A percentile compares a stretch with the other conserved stretches of the same genome.
Conservation (phyloP, 2,888 invertebrate genomes). For the Morpho helenor region DNA sequence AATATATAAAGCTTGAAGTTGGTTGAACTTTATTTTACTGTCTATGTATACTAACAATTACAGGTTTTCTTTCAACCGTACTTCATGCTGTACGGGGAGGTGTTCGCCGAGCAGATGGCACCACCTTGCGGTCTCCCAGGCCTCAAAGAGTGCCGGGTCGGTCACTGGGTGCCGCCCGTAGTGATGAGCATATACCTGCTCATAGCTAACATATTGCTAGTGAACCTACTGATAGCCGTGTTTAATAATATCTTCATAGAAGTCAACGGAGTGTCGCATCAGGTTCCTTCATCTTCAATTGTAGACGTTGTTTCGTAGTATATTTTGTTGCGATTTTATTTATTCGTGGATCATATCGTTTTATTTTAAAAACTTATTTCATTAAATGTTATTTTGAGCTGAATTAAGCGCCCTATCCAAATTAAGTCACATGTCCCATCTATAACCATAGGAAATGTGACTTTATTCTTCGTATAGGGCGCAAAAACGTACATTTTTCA, state of each 20-base stretch:
- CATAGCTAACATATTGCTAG: slow-evolving; percentile 97
- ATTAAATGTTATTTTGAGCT: too few relatives aligned
- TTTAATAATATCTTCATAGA: slow-evolving; percentile 98
- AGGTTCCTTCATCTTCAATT: slow-evolving; percentile 78
- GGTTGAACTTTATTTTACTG: not conserved
- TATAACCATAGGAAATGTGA: too few relatives aligned
- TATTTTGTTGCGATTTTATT: slow-evolving; percentile 15
- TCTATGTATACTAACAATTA: slow-evolving; percentile 51
- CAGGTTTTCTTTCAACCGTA: slow-evolving; percentile 98
- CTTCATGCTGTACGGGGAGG: slow-evolving; percentile 99
- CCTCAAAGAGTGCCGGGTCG: slow-evolving; percentile 87
- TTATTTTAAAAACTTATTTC: not conserved
- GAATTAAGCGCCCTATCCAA: too few relatives aligned
- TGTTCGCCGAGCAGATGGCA: slow-evolving; percentile 97
- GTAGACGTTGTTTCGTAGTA: slow-evolving; percentile 23
- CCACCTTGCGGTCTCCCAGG: slow-evolving; percentile 91
- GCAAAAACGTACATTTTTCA: too few relatives aligned
- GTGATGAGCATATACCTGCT: slow-evolving; percentile 98
- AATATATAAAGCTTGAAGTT: not conserved
- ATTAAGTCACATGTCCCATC: too few relatives aligned
- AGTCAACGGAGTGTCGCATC: slow-evolving; percentile 96
- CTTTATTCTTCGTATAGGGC: too few relatives aligned
- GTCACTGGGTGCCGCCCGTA: slow-evolving; percentile 96
- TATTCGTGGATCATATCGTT: slow-evolving; percentile 19
- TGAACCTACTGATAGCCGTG: slow-evolving; percentile 98